Base-by-base conservation (phyloP, 1,140 invertebrate genomes). In the Drosophila paulistorum region DNA sequence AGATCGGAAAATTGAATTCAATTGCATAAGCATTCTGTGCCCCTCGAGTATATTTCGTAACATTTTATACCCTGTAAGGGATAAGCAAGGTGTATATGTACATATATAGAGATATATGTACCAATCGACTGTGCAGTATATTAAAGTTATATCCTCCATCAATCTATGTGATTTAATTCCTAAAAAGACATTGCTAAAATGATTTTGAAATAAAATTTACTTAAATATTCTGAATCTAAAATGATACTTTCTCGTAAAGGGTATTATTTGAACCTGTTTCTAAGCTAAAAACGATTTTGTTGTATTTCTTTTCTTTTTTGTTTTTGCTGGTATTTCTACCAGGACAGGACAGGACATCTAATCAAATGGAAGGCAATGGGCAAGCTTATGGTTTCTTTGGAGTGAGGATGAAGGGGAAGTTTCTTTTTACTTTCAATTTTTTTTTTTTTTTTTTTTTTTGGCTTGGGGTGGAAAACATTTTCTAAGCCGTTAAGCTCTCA, bases 401-500 rank as follows among this genome's bases (percentile, higher is more conserved):
- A 17, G 23, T 17, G 33, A 6, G 14, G n/a, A 17, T 60, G 30
- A 17, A 14, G 58, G 39, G 35, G 20, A 42, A 26, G n/a, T 10
- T 58, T 9, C 17, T 51, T 51, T 51, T 51, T 51, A 51, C 45
- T 51, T 30, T 30, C 5, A n/a, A n/a, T n/a, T n/a, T n/a, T n/a
- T n/a, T n/a, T n/a, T n/a, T n/a, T n/a, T n/a, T n/a, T n/a, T n/a
- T n/a, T 30, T 30, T 37, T 39, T 51, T 51, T 51, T 51, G 33
- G 41, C 20, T 17, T 17, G 30, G 33, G 30, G 58, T 60, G 30
- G 37, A 35, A 39, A 61, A 57, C 63, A 71, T 63, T 75, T 78
- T 70, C 71, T 67, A 78, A 78, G 72, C 75, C 75, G 72, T 78
- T 78, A 75, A 78, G 72, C 72, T 78, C 26, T 33, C 67, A 63